phyloP scores from a whole-genome alignment of 2,113 vertebrate genomes.

The Danio rerio region GRCz12tu NC_133185.1:37320501-37321000 shows the following conservation, averaged over 20 bases:
- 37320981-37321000: slow-evolving; percentile 11
- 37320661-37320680: slow-evolving; percentile 16
- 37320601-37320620: slow-evolving; percentile 2
- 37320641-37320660: not conserved
- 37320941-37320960: slow-evolving; percentile 39
- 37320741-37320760: not conserved
- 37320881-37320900: slow-evolving; percentile 30
- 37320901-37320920: slow-evolving; percentile 38
- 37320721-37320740: not conserved
- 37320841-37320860: slow-evolving; percentile 54
- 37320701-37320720: not conserved
- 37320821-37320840: slow-evolving; percentile 57
- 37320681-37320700: not conserved
- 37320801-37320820: slow-evolving; percentile 51
- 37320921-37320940: slow-evolving; percentile 14
- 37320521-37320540: not conserved
- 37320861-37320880: slow-evolving; percentile 45
- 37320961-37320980: slow-evolving; percentile 34
- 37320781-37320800: slow-evolving; percentile 42
- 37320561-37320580: not conserved
- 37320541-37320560: not conserved
- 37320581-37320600: not conserved
- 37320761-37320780: slow-evolving; percentile 42
- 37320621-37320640: not conserved
- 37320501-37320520: not conserved